These are phyloP conservation scores for Meliscaeva auricollis DNA, from an alignment of 2,888 invertebrate species.

Conservation along the genomic window DNA sequence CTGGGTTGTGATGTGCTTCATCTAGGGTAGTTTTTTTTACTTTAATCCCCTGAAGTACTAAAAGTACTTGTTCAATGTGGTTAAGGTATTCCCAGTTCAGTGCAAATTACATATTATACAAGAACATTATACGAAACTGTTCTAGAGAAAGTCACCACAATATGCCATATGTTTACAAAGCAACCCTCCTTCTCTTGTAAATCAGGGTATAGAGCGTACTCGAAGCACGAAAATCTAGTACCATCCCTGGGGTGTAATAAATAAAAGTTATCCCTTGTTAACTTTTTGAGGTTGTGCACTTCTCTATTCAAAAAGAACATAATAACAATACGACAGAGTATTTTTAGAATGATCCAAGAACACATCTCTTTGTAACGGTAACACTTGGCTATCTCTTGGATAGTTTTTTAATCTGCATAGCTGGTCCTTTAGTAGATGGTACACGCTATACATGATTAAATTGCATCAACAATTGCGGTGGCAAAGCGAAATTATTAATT, in stretches of 20 bases:
- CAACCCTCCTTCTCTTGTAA: conserved; percentile 32
- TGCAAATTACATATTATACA: conserved; percentile 42
- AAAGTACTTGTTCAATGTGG: conserved; percentile 62
- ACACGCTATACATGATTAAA: no score
- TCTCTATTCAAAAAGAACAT: conserved; percentile 41
- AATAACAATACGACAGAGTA: conserved; percentile 27
- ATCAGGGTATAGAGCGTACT: conserved; percentile 24
- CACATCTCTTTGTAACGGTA: conserved; percentile 33
- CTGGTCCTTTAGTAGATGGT: no score
- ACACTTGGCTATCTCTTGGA: conserved; percentile 11
- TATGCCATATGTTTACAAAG: conserved; percentile 67
- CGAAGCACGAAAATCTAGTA: conserved; percentile 40
- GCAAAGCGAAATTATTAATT: no score
- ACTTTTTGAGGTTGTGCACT: conserved; percentile 66
- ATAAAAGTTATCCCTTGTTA: conserved; percentile 76
- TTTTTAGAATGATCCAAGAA: conserved; percentile 5
- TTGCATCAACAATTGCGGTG: no score
- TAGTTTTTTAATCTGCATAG: no score
- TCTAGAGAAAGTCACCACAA: conserved; percentile 43
- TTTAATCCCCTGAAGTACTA: conserved; percentile 59
- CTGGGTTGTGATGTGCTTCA: conserved; percentile 20
- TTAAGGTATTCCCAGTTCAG: conserved; percentile 50
- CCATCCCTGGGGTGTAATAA: conserved; percentile 68
- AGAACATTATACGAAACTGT: conserved; percentile 37
- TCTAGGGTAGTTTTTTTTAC: conserved; percentile 38